These are phyloP conservation scores for Halichoerus grypus DNA, from an alignment of 2,113 vertebrate genomes.

Conservation along the genomic window DNA sequence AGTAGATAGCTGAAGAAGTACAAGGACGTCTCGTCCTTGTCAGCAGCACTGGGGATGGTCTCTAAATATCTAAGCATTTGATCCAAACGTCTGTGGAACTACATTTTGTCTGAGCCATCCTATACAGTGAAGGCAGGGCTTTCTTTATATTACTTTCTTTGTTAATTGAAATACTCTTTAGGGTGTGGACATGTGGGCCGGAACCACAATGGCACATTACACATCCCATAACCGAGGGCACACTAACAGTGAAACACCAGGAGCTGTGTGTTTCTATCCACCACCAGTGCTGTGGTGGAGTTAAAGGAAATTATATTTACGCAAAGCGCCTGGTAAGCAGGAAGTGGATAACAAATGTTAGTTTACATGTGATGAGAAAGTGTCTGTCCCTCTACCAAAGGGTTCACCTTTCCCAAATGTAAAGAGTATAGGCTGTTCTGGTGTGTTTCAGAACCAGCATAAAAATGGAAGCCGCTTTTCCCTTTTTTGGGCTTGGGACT, in stretches of 20 bases:
- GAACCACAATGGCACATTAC: background rate
- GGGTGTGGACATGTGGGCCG: background rate
- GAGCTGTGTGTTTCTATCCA: background rate
- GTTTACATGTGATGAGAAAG: conserved; percentile 29
- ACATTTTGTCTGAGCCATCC: background rate
- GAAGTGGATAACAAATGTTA: background rate
- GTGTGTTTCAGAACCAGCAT: background rate
- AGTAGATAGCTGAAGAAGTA: background rate
- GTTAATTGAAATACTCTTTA: conserved; percentile 12
- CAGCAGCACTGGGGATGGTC: background rate
- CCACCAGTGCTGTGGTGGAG: background rate
- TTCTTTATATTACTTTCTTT: background rate
- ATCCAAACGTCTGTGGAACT: background rate
- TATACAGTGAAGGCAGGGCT: background rate
- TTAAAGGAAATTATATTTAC: background rate
- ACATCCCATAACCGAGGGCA: background rate
- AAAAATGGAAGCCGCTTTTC: background rate
- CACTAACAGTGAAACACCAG: background rate
- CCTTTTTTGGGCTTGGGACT: background rate
- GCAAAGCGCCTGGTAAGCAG: background rate
- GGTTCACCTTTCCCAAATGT: background rate
- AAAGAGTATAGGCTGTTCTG: background rate
- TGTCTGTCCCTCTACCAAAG: background rate
- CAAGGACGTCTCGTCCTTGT: background rate
- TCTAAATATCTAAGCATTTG: background rate